phyloP scores from a whole-genome alignment of 2,113 vertebrate genomes.

The Montifringilla adamsi region DNA sequence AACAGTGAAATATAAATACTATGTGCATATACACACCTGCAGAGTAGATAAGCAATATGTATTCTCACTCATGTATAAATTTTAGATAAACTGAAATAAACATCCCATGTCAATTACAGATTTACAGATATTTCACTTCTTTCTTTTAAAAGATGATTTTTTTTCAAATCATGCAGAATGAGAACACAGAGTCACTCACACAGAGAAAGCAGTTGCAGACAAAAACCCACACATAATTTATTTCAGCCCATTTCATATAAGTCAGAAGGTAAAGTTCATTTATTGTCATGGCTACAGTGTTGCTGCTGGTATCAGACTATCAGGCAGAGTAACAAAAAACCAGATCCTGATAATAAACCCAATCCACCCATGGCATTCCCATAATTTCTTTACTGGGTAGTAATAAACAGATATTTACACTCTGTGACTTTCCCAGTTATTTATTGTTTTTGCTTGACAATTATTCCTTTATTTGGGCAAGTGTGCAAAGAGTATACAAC shows the following conservation, averaged over 20 bases:
- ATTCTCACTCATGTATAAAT: background rate
- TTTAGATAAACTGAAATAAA: constrained; percentile 30
- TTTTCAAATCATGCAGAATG: background rate
- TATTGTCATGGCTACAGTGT: background rate
- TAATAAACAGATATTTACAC: background rate
- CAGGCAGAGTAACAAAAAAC: background rate
- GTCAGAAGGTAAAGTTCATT: background rate
- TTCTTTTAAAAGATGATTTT: background rate
- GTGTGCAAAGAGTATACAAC: background rate
- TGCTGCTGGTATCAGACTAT: background rate
- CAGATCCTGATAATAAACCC: background rate
- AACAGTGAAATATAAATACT: background rate
- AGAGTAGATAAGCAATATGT: constrained; percentile 16
- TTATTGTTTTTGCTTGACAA: background rate
- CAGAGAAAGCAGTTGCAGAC: background rate
- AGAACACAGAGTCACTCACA: background rate
- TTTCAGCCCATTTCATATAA: background rate
- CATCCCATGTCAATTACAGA: background rate
- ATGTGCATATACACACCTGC: background rate
- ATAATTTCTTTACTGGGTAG: background rate
- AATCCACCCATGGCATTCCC: background rate
- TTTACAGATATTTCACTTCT: background rate
- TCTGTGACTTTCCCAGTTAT: background rate
- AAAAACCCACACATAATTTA: background rate
- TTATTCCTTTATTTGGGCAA: background rate